phyloP scores from a whole-genome alignment of 2,888 invertebrate species.

The Himalopsyche kuldschensis region DNA sequence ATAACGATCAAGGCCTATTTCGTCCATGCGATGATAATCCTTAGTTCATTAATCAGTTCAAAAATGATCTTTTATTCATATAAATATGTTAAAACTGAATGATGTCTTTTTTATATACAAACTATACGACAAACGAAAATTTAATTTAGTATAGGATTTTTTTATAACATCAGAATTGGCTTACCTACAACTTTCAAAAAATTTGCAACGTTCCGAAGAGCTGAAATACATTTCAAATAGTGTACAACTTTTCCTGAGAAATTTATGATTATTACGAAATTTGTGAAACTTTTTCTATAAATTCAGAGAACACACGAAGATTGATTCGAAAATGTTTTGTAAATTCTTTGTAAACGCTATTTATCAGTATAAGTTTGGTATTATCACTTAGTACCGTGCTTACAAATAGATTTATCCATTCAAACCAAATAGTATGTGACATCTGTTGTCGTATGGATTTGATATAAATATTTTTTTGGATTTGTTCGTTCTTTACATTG shows the following conservation, averaged over 20 bases:
- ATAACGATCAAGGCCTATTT: too few relatives aligned
- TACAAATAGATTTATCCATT: too few relatives aligned
- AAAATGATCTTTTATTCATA: too few relatives aligned
- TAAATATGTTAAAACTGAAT: too few relatives aligned
- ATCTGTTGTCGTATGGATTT: too few relatives aligned
- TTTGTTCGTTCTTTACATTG: too few relatives aligned
- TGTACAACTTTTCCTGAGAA: background rate
- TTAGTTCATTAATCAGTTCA: too few relatives aligned
- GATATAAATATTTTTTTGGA: too few relatives aligned
- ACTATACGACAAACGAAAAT: background rate
- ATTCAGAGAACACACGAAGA: background rate
- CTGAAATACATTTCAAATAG: background rate
- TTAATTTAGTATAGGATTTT: background rate
- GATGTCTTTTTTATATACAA: background rate
- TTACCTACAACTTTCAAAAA: background rate
- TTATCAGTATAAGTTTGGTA: too few relatives aligned
- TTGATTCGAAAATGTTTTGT: background rate
- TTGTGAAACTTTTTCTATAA: background rate
- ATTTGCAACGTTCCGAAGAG: background rate
- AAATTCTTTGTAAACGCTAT: background rate
- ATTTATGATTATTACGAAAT: background rate
- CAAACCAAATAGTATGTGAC: too few relatives aligned
- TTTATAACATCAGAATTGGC: background rate
- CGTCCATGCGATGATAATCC: too few relatives aligned
- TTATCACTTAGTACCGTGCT: too few relatives aligned